These are phyloP conservation scores for Pitangus sulphuratus DNA, from an alignment of 2,797 vertebrate species.

Conservation along the genomic window DNA sequence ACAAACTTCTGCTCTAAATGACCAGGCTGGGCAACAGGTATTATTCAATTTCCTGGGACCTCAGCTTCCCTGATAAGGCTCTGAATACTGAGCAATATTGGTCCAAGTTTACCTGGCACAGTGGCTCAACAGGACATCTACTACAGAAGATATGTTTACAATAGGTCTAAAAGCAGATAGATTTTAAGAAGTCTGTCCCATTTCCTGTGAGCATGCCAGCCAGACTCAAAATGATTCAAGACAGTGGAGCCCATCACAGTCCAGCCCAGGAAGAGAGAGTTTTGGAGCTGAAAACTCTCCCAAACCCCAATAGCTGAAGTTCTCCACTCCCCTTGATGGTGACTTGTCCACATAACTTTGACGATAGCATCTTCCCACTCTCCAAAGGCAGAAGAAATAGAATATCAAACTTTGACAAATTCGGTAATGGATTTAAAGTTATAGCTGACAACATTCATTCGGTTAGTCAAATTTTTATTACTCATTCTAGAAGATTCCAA, in stretches of 20 bases:
- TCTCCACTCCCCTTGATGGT: fast-evolving
- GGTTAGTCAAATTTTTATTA: background rate
- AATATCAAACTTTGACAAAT: background rate
- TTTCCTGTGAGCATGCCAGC: background rate
- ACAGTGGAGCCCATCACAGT: background rate
- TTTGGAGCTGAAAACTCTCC: background rate
- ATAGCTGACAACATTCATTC: background rate
- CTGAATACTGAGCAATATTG: background rate
- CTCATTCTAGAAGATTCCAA: background rate
- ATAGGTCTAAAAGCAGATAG: background rate
- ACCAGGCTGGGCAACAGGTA: background rate
- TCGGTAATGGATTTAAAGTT: background rate
- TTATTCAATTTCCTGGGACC: background rate
- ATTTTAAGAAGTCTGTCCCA: background rate
- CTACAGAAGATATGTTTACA: background rate
- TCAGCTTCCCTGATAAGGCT: background rate
- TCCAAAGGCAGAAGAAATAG: background rate
- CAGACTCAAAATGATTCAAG: background rate
- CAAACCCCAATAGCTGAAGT: background rate
- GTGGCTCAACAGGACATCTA: background rate
- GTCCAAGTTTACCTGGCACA: background rate
- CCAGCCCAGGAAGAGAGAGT: background rate
- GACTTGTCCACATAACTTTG: background rate
- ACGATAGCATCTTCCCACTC: background rate
- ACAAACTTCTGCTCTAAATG: background rate